phyloP scores from a whole-genome alignment of 2,797 vertebrate species.

The Chelonia mydas region DNA sequence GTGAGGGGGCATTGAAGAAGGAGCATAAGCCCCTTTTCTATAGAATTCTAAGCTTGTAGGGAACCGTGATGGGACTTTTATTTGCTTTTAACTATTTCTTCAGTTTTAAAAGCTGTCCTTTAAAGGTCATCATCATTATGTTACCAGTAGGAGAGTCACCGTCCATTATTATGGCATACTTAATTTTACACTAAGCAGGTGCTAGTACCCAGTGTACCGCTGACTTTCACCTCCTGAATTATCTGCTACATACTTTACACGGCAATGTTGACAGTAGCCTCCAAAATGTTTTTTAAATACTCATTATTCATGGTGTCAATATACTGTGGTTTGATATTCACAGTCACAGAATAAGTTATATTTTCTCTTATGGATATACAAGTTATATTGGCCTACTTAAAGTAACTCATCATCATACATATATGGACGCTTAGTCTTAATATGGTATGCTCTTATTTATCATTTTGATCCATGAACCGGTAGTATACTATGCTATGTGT shows the following conservation, averaged over 20 bases:
- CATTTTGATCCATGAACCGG: neutral
- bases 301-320: constrained; percentile 31
- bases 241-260: constrained; percentile 18
- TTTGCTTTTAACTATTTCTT: neutral
- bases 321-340: neutral
- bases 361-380: too few species aligned
- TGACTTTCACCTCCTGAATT: neutral
- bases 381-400: neutral
- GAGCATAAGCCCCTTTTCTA: neutral
- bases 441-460: neutral
- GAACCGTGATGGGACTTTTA: neutral
- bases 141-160: accelerated
- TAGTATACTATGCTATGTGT: accelerated
- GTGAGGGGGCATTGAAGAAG: neutral
- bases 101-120: neutral
- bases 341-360: neutral
- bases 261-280: constrained; percentile 49
- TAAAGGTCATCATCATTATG: accelerated
- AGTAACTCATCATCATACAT: constrained; percentile 30
- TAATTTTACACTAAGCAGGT: constrained; percentile 18
- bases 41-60: neutral
- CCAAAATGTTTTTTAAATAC: constrained; percentile 40
- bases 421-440: constrained; percentile 22
- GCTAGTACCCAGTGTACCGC: neutral
- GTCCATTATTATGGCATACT: neutral